Conservation (phyloP, 2,113 vertebrate genomes). For the Sturnira hondurensis region DNA sequence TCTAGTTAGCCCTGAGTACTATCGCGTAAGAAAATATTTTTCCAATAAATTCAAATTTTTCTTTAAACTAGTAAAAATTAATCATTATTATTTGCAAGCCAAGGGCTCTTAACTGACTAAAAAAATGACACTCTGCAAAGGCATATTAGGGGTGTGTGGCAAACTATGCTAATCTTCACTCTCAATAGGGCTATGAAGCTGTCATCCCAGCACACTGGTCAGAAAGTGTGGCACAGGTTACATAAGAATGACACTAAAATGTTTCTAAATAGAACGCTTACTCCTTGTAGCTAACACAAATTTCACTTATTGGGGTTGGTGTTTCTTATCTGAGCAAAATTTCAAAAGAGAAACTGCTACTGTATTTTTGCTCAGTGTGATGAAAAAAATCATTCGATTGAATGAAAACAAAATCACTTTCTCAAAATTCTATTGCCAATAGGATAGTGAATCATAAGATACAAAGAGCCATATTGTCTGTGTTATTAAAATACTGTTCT, state of each 20-base stretch:
- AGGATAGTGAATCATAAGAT: background rate
- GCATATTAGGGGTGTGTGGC: background rate
- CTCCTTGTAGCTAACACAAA: background rate
- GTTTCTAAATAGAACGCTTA: background rate
- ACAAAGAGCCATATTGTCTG: background rate
- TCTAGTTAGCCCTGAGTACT: background rate
- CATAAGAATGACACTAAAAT: background rate
- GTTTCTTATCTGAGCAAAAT: background rate
- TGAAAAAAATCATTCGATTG: constrained; percentile 17
- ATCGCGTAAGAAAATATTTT: background rate
- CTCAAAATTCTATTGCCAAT: background rate
- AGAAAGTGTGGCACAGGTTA: background rate
- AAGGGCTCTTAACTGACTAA: background rate
- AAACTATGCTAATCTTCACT: background rate
- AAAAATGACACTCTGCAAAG: background rate
- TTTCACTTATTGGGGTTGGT: background rate
- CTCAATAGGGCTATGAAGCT: background rate
- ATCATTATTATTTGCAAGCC: background rate
- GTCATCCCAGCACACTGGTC: background rate
- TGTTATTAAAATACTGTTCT: constrained; percentile 52
- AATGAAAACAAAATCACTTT: background rate
- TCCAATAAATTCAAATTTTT: background rate
- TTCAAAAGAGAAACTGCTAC: background rate
- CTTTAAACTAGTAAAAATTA: background rate
- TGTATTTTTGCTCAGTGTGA: background rate